A percentile compares a stretch with the other conserved stretches of the same genome.
These are phyloP conservation scores for Sigmodon hispidus DNA, from an alignment of 2,113 vertebrate species.

Conservation along the genomic window DNA sequence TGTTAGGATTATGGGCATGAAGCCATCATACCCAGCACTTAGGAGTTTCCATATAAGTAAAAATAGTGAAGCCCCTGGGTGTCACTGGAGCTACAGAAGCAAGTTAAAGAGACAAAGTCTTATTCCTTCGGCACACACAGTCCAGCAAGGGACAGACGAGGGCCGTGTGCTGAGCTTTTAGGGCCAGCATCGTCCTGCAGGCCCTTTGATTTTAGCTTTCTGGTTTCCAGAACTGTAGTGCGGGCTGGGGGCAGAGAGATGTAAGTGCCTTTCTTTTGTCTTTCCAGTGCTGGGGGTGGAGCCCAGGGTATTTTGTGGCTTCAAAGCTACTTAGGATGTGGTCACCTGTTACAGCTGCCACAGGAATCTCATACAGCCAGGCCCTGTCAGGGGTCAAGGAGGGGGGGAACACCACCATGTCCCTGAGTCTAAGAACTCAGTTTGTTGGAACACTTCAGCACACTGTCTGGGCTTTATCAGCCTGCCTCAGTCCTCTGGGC, in stretches of 20 bases:
- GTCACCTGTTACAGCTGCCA: not conserved
- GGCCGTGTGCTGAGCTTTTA: not conserved
- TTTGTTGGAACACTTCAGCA: too few relatives aligned
- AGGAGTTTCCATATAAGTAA: not conserved
- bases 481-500: not conserved
- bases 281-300: not conserved
- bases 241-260: not conserved
- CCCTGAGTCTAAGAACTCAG: not conserved
- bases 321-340: not conserved
- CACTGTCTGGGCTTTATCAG: not conserved
- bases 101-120: not conserved
- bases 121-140: not conserved
- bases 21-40: not conserved
- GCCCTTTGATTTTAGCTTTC: not conserved
- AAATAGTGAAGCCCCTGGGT: not conserved
- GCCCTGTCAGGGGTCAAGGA: not conserved
- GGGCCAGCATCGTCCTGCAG: fast-evolving
- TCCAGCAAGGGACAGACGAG: not conserved
- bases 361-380: not conserved
- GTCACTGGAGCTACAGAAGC: not conserved
- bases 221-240: not conserved
- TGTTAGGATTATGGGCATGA: not conserved
- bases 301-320: too few relatives aligned
- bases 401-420: not conserved
- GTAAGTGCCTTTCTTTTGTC: not conserved